Conservation (phyloP, 2,888 invertebrate species). For the Nebria salina region DNA sequence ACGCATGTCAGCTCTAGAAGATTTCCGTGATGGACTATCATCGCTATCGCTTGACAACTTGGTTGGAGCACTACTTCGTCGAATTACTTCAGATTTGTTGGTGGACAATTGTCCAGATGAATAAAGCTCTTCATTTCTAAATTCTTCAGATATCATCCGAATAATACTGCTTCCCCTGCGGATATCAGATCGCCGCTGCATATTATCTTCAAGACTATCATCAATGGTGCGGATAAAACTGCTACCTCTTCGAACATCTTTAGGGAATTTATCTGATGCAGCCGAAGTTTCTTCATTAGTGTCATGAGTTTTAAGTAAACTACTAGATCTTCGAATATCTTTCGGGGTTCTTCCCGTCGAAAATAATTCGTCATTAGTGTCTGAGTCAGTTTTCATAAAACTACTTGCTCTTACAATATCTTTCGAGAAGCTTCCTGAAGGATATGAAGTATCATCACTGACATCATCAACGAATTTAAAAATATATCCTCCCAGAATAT, state of each 20-base stretch:
- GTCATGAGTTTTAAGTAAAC: background rate
- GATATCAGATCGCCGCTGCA: slow-evolving; percentile 19
- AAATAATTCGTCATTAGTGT: slow-evolving; percentile 5
- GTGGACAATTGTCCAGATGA: slow-evolving; percentile 32
- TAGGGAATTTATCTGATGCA: background rate
- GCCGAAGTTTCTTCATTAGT: background rate
- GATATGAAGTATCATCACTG: background rate
- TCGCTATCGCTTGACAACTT: slow-evolving; percentile 36
- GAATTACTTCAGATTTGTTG: slow-evolving; percentile 15
- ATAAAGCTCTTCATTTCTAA: slow-evolving; percentile 34
- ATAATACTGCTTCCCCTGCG: slow-evolving; percentile 37
- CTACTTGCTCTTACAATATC: slow-evolving; percentile 34
- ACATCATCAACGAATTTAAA: background rate
- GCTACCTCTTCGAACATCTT: slow-evolving; percentile 38
- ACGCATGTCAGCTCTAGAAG: slow-evolving; percentile 33
- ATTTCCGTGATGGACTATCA: slow-evolving; percentile 28
- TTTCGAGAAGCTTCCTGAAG: background rate
- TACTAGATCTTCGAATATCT: slow-evolving; percentile 14
- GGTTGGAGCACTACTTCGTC: slow-evolving; percentile 30
- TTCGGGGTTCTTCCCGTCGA: background rate
- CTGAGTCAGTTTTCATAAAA: slow-evolving; percentile 26
- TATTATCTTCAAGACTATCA: slow-evolving; percentile 36
- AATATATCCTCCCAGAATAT: background rate
- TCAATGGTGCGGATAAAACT: slow-evolving; percentile 35
- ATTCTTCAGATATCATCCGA: slow-evolving; percentile 39